Percentiles rank a stretch among this genome's conserved stretches.
Conservation (phyloP, 2,888 invertebrate genomes). For the Kuschelorhynchus macadamiae region DNA sequence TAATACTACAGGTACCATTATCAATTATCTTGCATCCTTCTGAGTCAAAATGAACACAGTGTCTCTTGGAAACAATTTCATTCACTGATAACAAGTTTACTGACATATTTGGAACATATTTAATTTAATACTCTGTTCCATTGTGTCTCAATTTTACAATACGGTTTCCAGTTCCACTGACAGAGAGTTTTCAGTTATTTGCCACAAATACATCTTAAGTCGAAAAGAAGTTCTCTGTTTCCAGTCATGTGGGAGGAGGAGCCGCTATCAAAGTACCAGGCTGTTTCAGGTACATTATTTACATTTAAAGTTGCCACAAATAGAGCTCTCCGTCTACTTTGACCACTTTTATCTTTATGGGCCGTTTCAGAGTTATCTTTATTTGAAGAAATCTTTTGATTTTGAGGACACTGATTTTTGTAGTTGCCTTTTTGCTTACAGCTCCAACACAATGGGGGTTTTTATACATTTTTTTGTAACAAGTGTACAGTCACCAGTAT, state of each 20-base stretch:
- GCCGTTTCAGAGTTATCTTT: too few species aligned
- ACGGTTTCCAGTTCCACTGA: slow-evolving; percentile 20
- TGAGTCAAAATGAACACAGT: slow-evolving; percentile 44
- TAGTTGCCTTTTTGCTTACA: slow-evolving; percentile 38
- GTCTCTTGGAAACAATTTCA: too few species aligned
- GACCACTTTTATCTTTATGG: slow-evolving; percentile 16
- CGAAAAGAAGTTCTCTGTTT: too few species aligned
- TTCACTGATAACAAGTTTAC: too few species aligned
- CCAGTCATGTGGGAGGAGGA: slow-evolving; percentile 47
- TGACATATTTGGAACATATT: slow-evolving; percentile 51
- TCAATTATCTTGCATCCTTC: slow-evolving; percentile 44
- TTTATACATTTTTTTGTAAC: slow-evolving; percentile 22
- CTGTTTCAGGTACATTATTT: too few species aligned
- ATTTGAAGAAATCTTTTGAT: neutral
- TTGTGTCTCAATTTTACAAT: slow-evolving; percentile 15
- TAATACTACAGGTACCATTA: slow-evolving; percentile 5
- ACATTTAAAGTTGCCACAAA: too few species aligned
- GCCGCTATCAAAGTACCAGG: slow-evolving; percentile 46
- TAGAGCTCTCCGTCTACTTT: too few species aligned
- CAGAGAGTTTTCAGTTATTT: slow-evolving; percentile 30
- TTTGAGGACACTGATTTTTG: slow-evolving; percentile 34
- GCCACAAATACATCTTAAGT: slow-evolving; percentile 41
- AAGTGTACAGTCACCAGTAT: slow-evolving; percentile 28
- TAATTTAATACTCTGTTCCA: slow-evolving; percentile 46
- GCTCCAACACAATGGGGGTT: slow-evolving; percentile 44